phyloP scores from a whole-genome alignment of 2,113 vertebrate genomes.

The Puffinus mauretanicus region DNA sequence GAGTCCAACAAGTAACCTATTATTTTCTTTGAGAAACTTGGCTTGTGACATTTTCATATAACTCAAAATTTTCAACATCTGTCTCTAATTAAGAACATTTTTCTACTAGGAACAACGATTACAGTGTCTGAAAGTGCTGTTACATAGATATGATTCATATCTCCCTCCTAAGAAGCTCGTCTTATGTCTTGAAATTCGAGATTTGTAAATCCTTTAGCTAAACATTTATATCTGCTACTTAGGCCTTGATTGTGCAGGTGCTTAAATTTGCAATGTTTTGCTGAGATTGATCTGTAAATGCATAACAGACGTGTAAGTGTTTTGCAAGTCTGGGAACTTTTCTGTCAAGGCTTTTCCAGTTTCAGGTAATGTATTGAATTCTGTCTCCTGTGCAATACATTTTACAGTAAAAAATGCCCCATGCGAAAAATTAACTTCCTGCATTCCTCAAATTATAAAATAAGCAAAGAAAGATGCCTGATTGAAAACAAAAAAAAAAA shows the following conservation, averaged over 20 bases:
- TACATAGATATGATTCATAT: constrained; percentile 44
- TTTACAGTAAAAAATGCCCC: background rate
- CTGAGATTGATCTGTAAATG: constrained; percentile 22
- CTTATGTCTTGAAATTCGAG: constrained; percentile 21
- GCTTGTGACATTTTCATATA: constrained; percentile 5
- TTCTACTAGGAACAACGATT: constrained; percentile 31
- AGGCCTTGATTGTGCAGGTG: constrained; percentile 41
- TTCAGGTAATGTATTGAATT: constrained; percentile 2
- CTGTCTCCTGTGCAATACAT: background rate
- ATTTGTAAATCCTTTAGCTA: constrained; percentile 49
- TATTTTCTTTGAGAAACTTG: constrained; percentile 3
- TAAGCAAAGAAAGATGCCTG: background rate
- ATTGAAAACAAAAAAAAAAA: background rate
- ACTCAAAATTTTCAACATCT: constrained; percentile 43
- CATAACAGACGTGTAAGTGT: background rate
- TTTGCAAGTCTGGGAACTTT: constrained; percentile 13
- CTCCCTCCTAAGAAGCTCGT: background rate
- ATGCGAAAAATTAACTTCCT: background rate
- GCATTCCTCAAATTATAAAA: background rate
- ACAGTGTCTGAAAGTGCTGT: constrained; percentile 27
- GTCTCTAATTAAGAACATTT: constrained; percentile 40
- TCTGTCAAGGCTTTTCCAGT: constrained; percentile 8
- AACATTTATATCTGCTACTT: constrained; percentile 46
- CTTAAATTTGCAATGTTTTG: constrained; percentile 30
- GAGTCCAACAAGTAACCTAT: background rate